Conservation (phyloP, 2,888 invertebrate species). For the Entomobrya multifasciata region DNA sequence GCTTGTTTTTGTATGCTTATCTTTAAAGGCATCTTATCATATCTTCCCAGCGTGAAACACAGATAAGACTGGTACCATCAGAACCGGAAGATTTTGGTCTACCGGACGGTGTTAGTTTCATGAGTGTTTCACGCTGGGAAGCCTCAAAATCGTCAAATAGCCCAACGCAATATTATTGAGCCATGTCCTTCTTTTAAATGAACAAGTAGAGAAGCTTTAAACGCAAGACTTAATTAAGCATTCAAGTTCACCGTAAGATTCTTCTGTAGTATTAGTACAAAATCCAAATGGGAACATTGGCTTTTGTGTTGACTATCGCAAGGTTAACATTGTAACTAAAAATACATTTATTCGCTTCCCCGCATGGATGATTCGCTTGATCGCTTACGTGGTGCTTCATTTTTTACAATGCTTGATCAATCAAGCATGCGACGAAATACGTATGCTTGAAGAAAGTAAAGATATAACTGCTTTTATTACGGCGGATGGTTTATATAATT, state of each 20-base stretch:
- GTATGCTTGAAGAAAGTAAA: not conserved
- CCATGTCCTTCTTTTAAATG: too few relatives aligned
- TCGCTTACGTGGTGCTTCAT: not conserved
- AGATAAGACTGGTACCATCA: too few relatives aligned
- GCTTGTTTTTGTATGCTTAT: too few relatives aligned
- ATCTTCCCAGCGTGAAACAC: too few relatives aligned
- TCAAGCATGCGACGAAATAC: not conserved
- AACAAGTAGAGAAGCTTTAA: not conserved
- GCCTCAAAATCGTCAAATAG: too few relatives aligned
- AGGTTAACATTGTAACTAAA: constrained; percentile 32
- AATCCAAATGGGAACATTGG: constrained; percentile 43
- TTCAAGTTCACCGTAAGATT: constrained; percentile 36
- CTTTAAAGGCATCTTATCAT: too few relatives aligned
- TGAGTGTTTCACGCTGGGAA: too few relatives aligned
- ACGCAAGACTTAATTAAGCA: constrained; percentile 20
- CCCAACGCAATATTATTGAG: too few relatives aligned
- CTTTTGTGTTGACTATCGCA: constrained; percentile 63
- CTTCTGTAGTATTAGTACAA: constrained; percentile 41
- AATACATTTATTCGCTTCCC: constrained; percentile 34
- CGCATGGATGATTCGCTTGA: constrained; percentile 63
- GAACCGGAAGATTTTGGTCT: too few relatives aligned
- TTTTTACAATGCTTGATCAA: not conserved
- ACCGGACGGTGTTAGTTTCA: too few relatives aligned
- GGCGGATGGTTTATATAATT: constrained; percentile 37
- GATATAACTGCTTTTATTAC: constrained; percentile 53